Conservation (phyloP, 2,888 invertebrate genomes). For the Drosophila prolongata region DNA sequence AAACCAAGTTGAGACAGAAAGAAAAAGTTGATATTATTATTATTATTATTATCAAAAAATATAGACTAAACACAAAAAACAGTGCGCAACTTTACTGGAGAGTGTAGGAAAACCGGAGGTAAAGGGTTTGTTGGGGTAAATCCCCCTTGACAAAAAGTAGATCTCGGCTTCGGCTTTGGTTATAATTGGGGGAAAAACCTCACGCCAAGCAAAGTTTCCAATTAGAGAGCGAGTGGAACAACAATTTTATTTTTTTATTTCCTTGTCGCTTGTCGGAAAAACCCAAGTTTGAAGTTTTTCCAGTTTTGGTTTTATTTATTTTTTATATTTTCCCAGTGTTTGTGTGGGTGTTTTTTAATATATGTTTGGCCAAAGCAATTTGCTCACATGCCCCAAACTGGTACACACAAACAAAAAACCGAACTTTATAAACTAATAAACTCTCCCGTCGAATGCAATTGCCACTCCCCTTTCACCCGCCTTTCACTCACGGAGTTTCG, state of each 20-base stretch:
- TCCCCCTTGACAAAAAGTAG: conserved; percentile 15
- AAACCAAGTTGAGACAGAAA: conserved; percentile 14
- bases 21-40: conserved; percentile 12
- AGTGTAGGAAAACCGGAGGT: neutral
- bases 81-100: neutral
- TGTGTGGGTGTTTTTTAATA: conserved; percentile 19
- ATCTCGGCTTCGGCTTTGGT: conserved; percentile 29
- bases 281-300: conserved; percentile 35
- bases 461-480: conserved; percentile 2
- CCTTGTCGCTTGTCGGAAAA: conserved; percentile 34
- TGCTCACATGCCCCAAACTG: conserved; percentile 46
- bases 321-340: conserved; percentile 7
- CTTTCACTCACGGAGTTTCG: conserved; percentile 34
- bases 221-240: conserved; percentile 35
- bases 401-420: conserved; percentile 33
- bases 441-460: conserved; percentile 22
- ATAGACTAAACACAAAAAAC: conserved; percentile 2
- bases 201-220: conserved; percentile 49
- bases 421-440: conserved; percentile 56
- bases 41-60: conserved; percentile 6
- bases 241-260: conserved; percentile 23
- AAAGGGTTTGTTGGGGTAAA: conserved; percentile 14
- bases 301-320: conserved; percentile 27
- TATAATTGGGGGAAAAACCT: conserved; percentile 51
- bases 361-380: conserved; percentile 46